These are phyloP conservation scores for Mohoua ochrocephala DNA, from an alignment of 2,113 vertebrate genomes.

Conservation along the genomic window DNA sequence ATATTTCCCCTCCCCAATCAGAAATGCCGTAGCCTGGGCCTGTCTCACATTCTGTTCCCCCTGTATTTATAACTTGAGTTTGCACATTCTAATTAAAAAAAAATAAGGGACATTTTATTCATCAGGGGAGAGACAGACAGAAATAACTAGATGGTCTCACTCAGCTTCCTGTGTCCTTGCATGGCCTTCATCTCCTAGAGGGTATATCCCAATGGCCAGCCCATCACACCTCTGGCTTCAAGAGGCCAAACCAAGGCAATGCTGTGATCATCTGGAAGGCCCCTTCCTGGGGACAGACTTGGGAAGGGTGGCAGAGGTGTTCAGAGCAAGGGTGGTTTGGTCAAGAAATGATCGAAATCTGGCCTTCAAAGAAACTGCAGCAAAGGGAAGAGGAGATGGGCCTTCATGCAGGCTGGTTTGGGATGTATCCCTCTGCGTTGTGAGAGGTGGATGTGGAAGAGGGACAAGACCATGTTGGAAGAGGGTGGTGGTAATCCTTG, in stretches of 20 bases:
- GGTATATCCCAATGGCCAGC: background rate
- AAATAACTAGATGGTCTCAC: background rate
- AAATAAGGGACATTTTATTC: background rate
- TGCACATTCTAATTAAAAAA: constrained; percentile 46
- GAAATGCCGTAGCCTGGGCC: constrained; percentile 36
- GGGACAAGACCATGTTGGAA: background rate
- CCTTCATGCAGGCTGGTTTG: background rate
- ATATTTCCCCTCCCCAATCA: constrained; percentile 65
- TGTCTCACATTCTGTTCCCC: constrained; percentile 73
- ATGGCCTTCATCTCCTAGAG: background rate
- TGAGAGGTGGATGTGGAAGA: background rate
- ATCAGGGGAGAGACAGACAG: background rate
- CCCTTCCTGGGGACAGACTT: background rate
- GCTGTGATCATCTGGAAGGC: background rate
- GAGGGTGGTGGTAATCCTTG: background rate
- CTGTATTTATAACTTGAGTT: constrained; percentile 73
- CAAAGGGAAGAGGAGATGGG: background rate
- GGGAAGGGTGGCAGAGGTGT: background rate
- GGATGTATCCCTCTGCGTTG: background rate
- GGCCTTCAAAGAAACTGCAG: background rate
- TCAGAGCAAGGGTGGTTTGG: background rate
- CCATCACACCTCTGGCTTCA: background rate
- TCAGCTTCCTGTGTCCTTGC: background rate
- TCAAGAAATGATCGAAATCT: background rate
- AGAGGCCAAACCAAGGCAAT: background rate